Evolutionary conservation across 1,140 invertebrate species (phyloP), one percentile per base, ranked within the genome.

Genomic region (Zophobas morio): DNA sequence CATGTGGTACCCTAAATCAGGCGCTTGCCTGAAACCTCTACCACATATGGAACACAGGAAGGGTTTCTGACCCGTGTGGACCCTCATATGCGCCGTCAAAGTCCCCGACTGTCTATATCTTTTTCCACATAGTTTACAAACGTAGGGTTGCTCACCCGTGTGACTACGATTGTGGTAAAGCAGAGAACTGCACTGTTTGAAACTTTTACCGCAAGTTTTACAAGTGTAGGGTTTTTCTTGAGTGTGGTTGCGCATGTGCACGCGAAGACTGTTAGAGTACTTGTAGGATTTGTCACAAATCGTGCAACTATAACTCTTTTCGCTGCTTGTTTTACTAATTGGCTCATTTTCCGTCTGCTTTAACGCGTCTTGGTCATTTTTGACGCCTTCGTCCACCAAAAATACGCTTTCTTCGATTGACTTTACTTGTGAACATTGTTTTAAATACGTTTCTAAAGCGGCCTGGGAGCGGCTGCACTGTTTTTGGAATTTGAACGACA

Each of bases 111-210:
- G 80, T 42, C 76, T 80, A 86, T 94, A 94, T 8, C 90, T 86
- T 85, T 95, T 95, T 56, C 89, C 89, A 85, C 86, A 87, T 56
- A 88, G 73, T 82, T 87, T 85, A 79, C 87, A 88, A 76, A 80
- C 81, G 49, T 87, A 87, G n/a, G 93, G 92, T 84, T 94, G 94
- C 78, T 86, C 87, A 46, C 90, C 91, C 32, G 91, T 93, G 79
- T 95, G 93, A 49, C 89, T 90, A 46, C 92, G 87, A 76, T 90
- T 88, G 78, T 95, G 93, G 70, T 94, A 94, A 82, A 94, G 94
- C 1, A 95, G 84, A 79, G 88, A 86, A 35, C 86, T 47, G 70
- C 79, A 81, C 34, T 78, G 74, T 60, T 78, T 80, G 42, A 81
- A 85, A 53, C 75, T 71, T 76, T 84, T 84, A 6, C 57, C 78